A percentile compares a stretch with the other conserved stretches of the same genome.
phyloP scores from a whole-genome alignment of 2,888 invertebrate genomes.

The Tigriopus californicus region DNA sequence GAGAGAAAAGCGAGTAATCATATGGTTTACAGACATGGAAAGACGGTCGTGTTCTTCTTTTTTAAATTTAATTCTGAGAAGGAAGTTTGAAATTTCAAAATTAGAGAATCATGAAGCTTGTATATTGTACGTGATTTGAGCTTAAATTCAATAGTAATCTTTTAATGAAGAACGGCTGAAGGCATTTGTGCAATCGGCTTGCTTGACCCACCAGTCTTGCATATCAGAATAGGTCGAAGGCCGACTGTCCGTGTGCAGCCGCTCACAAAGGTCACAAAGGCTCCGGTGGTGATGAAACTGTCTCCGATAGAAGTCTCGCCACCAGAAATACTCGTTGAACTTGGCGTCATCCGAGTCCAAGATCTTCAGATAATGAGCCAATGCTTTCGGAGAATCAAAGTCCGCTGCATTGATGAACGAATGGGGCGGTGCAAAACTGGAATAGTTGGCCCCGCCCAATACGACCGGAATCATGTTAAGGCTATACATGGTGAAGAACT shows the following conservation, averaged over 20 bases:
- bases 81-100: not conserved
- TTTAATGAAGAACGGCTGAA: not conserved
- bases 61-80: no score
- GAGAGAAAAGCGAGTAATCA: no score
- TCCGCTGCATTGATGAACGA: slow-evolving; percentile 25
- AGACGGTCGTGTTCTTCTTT: no score
- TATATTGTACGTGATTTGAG: not conserved
- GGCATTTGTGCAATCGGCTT: slow-evolving; percentile 10
- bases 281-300: not conserved
- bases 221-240: slow-evolving; percentile 1
- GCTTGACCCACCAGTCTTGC: slow-evolving; percentile 14
- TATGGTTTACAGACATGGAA: no score
- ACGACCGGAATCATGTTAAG: slow-evolving; percentile 23
- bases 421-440: slow-evolving; percentile 22
- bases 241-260: not conserved
- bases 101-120: not conserved
- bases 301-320: slow-evolving; percentile 18
- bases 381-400: slow-evolving; percentile 22
- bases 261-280: slow-evolving; percentile 15
- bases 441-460: slow-evolving; percentile 24
- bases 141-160: not conserved
- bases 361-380: slow-evolving; percentile 22
- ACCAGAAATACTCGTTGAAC: slow-evolving; percentile 21
- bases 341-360: slow-evolving; percentile 20
- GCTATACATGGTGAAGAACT: slow-evolving; percentile 22